Evolutionary conservation across 1,140 invertebrate genomes (phyloP).

Genomic region (Thalassaphorura encarpata): DNA sequence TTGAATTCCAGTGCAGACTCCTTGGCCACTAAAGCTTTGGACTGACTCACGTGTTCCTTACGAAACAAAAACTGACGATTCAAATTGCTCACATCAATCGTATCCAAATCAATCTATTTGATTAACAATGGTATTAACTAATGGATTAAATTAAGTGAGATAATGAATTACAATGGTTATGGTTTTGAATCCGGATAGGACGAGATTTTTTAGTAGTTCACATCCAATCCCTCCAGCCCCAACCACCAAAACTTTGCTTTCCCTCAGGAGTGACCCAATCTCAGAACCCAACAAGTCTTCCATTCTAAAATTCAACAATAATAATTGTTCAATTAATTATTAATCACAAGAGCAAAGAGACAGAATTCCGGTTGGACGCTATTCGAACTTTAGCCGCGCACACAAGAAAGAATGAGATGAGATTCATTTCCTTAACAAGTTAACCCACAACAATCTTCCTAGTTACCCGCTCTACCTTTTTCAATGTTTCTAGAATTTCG

Average conservation of each 20-base stretch:
- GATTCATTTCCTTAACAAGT: no score
- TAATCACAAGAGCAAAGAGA: no score
- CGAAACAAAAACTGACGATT: conserved; percentile 98
- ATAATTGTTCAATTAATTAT: no score
- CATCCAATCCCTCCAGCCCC: conserved; percentile 99
- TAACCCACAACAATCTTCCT: no score
- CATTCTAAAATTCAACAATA: no score
- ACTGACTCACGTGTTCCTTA: conserved; percentile 94
- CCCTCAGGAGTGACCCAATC: conserved; percentile 37
- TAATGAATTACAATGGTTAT: conserved; percentile 79
- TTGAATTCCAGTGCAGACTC: conserved; percentile 83
- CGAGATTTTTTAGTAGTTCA: conserved; percentile 95
- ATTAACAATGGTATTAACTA: conserved; percentile 19
- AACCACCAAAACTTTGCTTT: conserved; percentile 70
- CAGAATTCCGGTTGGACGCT: no score
- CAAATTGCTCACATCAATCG: conserved; percentile 98
- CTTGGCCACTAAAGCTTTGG: conserved; percentile 79
- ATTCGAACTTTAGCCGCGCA: no score
- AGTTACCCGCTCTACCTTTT: no score
- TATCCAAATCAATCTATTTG: conserved; percentile 94
- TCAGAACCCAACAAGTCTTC: no score
- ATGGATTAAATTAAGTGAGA: conserved; percentile 2
- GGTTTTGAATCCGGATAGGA: conserved; percentile 82
- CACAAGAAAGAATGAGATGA: no score
- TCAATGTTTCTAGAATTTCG: no score